Evolutionary conservation across 2,113 vertebrate genomes (phyloP), one percentile per base, ranked within the genome.

Genomic region (Reinhardtius hippoglossoides): DNA sequence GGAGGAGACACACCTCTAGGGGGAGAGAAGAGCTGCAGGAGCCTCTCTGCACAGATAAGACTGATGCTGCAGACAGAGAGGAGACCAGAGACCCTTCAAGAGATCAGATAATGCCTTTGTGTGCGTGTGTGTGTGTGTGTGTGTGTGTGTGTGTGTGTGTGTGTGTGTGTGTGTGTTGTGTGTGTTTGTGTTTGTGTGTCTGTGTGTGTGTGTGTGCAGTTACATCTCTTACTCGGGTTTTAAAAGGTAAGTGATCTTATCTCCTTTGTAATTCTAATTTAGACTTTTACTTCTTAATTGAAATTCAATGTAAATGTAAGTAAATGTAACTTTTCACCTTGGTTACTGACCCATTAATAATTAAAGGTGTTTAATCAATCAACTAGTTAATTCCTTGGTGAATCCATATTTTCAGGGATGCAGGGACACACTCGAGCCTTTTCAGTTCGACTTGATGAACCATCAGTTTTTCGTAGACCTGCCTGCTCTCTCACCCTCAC

Each of bases 11-110:
- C 73, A 69, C 42, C 69, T 78, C 18, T 3, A 21, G 58, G 50
- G 20, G 66, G 21, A 77, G 21, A 54, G 48, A 77, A 7, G 46
- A 67, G 71, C 56, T 80, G 73, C 74, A 80, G 77, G 60, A 78
- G 66, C 82, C 67, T 73, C 84, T 72, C 55, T 50, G 58, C 37
- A 40, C 6, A 87, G 94, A 95, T 94, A 94, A 94, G 88, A 50
- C 52, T 24, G 40, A 74, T 86, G 68, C 80, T 88, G 92, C 79
- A 94, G 94, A 95, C 94, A 92, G 85, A 94, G 91, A 93, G 94
- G 94, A 95, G 94, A 94, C 94, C 82, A 78, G 67, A 59, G 79
- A 91, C 93, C 90, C 92, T 93, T 91, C 61, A 91, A 40, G 20
- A 80, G 80, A 93, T 93, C 91, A 92, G 94, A 94, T 95, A 92